A percentile compares a stretch with the other conserved stretches of the same genome.
phyloP scores from a whole-genome alignment of 1,140 invertebrate genomes.

The Bombus cullumanus region DNA sequence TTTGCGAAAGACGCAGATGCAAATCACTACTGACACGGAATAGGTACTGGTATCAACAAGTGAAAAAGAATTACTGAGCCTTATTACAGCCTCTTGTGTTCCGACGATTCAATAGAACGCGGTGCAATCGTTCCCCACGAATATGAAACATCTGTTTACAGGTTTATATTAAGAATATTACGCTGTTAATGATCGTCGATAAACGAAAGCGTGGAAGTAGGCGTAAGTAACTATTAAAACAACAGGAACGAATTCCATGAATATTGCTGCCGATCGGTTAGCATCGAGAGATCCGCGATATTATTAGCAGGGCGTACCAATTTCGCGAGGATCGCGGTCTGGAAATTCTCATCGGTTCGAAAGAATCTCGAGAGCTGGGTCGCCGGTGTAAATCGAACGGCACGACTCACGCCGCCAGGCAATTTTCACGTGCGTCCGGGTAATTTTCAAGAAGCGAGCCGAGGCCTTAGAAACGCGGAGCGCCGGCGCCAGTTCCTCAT shows the following conservation, averaged over 20 bases:
- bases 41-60: not conserved
- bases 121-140: too few relatives aligned
- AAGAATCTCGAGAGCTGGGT: constrained; percentile 40
- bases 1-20: constrained; percentile 41
- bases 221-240: not conserved
- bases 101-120: too few relatives aligned
- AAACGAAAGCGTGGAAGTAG: not conserved
- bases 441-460: constrained; percentile 66
- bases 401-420: constrained; percentile 45
- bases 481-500: constrained; percentile 67
- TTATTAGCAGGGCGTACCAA: constrained; percentile 35
- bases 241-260: not conserved
- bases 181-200: not conserved
- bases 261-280: not conserved
- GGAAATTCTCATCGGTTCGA: constrained; percentile 33
- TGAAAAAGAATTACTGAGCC: too few relatives aligned
- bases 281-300: not conserved
- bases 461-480: constrained; percentile 65
- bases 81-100: too few relatives aligned
- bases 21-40: constrained; percentile 28
- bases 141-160: not conserved
- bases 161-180: not conserved
- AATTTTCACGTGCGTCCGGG: constrained; percentile 70
- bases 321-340: constrained; percentile 42
- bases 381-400: constrained; percentile 42